These are phyloP conservation scores for Alloscopus bannaensis DNA, from an alignment of 2,888 invertebrate species.

Conservation along the genomic window DNA sequence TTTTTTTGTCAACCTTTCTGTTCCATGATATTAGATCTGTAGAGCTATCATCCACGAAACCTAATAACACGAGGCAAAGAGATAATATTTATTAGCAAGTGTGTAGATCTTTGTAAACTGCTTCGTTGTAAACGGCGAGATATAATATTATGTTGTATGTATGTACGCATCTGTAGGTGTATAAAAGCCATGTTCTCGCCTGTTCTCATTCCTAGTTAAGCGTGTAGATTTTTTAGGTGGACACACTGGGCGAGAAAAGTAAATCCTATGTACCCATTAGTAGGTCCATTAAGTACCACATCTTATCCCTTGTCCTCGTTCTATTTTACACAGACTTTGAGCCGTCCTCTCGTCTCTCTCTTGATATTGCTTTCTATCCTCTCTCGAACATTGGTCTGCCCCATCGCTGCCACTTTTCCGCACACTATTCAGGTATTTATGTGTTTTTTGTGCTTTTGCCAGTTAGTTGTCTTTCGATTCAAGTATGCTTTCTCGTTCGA, in stretches of 20 bases:
- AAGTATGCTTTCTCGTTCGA: slow-evolving; percentile 49
- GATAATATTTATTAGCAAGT: slow-evolving; percentile 59
- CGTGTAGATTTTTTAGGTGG: neutral
- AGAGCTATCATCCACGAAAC: slow-evolving; percentile 37
- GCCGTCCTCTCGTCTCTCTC: slow-evolving; percentile 25
- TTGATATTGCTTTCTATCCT: slow-evolving; percentile 28
- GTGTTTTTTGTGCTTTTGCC: slow-evolving; percentile 59
- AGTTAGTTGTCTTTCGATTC: slow-evolving; percentile 64
- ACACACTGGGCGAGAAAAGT: slow-evolving; percentile 54
- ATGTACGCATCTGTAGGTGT: too few relatives aligned
- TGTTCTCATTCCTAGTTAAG: neutral
- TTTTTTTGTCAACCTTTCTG: slow-evolving; percentile 18
- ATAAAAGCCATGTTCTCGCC: neutral
- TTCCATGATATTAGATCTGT: neutral
- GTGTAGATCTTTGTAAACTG: slow-evolving; percentile 36
- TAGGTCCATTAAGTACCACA: slow-evolving; percentile 67
- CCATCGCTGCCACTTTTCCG: slow-evolving; percentile 23
- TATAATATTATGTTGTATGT: too few relatives aligned
- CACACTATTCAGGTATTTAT: slow-evolving; percentile 59
- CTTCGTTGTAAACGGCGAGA: neutral
- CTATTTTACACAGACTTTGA: slow-evolving; percentile 56
- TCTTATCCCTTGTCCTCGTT: slow-evolving; percentile 60
- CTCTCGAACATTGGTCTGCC: too few relatives aligned
- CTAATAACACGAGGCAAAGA: slow-evolving; percentile 50
- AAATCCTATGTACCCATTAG: slow-evolving; percentile 69